A percentile compares a stretch with the other conserved stretches of the same genome.
These are phyloP conservation scores for Cyprinus carpio DNA, from an alignment of 2,113 vertebrate genomes.

Conservation along the genomic window DNA sequence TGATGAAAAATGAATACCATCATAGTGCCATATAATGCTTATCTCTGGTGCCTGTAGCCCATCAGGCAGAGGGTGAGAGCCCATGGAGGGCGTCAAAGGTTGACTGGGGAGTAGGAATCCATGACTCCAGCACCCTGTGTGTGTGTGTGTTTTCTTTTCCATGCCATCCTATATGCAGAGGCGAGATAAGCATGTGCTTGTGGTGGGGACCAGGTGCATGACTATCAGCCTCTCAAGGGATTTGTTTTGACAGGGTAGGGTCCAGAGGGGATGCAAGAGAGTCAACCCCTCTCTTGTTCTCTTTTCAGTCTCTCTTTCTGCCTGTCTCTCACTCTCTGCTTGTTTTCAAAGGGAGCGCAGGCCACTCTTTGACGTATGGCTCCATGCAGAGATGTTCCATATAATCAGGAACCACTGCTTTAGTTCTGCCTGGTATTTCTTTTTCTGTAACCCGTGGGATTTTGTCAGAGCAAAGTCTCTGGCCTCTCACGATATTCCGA, in stretches of 20 bases:
- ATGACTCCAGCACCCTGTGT: conserved; percentile 19
- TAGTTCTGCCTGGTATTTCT: background rate
- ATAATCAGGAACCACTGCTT: conserved; percentile 18
- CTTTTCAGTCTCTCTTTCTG: conserved; percentile 8
- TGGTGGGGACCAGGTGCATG: conserved; percentile 68
- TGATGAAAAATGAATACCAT: conserved; percentile 22
- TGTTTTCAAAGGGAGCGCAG: conserved; percentile 66
- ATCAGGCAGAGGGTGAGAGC: conserved; percentile 47
- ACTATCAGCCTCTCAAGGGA: conserved; percentile 63
- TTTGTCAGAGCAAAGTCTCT: background rate
- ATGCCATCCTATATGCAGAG: conserved; percentile 57
- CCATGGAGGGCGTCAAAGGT: conserved; percentile 57
- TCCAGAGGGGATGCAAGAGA: conserved; percentile 17
- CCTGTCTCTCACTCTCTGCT: conserved; percentile 35
- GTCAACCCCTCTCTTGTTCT: conserved; percentile 23
- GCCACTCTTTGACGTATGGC: conserved; percentile 60
- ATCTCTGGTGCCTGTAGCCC: conserved; percentile 25
- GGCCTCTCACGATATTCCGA: background rate
- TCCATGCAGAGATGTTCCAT: conserved; percentile 57
- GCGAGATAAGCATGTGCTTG: conserved; percentile 69
- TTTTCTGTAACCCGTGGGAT: background rate
- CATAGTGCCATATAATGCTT: background rate
- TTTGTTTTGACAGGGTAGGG: conserved; percentile 57
- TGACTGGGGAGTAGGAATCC: conserved; percentile 68
- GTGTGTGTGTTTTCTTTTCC: conserved; percentile 55